Base-by-base conservation (phyloP, 2,888 invertebrate genomes). In the Standfussiana lucernea region DNA sequence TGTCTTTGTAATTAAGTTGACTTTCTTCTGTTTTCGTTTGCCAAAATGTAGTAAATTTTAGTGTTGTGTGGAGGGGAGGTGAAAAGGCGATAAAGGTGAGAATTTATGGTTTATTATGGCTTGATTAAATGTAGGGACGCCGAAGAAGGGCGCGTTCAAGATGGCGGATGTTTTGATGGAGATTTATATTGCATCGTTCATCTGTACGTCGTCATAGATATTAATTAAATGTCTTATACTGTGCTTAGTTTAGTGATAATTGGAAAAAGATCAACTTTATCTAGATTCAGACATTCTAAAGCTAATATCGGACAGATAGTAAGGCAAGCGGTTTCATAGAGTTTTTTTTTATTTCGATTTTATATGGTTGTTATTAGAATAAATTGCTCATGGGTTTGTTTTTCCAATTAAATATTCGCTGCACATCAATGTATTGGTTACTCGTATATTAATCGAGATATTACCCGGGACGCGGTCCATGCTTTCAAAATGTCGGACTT, bases 91-190 rank as follows among this genome's bases (percentile, higher is more conserved):
- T 15, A 28, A 37, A 65, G 68, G 79, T 79, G 35, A 72, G 68
- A 2, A 6, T 18, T 59, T 28, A 21, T 24, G 32, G 8, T 28
- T 10, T 10, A 24, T 59, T 67, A 56, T 40, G 13, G 24, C 40
- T 24, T 28, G 47, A 42, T 75, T 50, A n/a, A 40, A 40, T 45
- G 3, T 24, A 32, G 32, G 15, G 37, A 53, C 40, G 35, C 15
- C 37, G 42, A 10, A n/a, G n/a, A 13, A 13, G 37, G 50, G 24
- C 21, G 62, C 35, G n/a, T n/a, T 24, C 37, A 72, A 78, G 8
- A 77, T 82, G 70, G 82, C 66, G 66, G 75, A 18, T 37, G 37
- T 10, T 18, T 53, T 32, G 18, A 8, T 42, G 37, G 8, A 21
- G 42, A 47, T 50, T 47, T 79, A 68, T 35, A 21, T 61, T 37